Evolutionary conservation across 2,797 vertebrate species (phyloP), one percentile per base, ranked within the genome.

Genomic region (Thalassophryne amazonica): DNA sequence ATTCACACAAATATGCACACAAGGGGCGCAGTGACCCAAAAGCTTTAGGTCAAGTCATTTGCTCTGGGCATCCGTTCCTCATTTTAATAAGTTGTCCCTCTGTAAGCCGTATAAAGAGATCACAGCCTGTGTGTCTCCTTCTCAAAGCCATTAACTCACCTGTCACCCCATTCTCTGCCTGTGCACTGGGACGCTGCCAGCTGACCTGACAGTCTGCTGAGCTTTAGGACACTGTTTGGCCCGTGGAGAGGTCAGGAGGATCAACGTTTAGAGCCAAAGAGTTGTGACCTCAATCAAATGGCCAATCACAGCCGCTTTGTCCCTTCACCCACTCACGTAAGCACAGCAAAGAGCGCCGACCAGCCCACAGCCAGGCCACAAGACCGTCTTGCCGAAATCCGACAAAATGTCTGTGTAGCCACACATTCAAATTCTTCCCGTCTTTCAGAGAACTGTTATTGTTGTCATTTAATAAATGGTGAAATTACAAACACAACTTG

Each of bases 21-120:
- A 40, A 14, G 48, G 30, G 66, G 62, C 60, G 64, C 54, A 34
- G 47, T 89, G 91, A 92, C 92, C 91, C 39, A 1, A 54, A 60
- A 89, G 86, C 83, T 91, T 88, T 76, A 91, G 91, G 92, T 93
- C 92, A 92, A 71, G 80, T 92, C 89, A 90, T 90, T 84, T 89
- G 81, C 65, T 73, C 81, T 59, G 58, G 79, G 77, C 71, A 63
- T 89, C 88, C 85, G 65, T 90, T 91, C 89, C 80, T 85, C 80
- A 89, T 92, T 93, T 88, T 88, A 90, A 94, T 92, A 81, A 71
- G 75, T 73, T 70, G 73, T 81, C 23, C 69, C 64, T 52, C 17
- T 39, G 52, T 82, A 84, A 83, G 76, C 76, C 64, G 73, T 45
- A 69, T 81, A 76, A 89, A 84, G 76, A 79, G 80, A 87, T 85